Conservation (phyloP, 2,888 invertebrate genomes). For the Heliconius sara region DNA sequence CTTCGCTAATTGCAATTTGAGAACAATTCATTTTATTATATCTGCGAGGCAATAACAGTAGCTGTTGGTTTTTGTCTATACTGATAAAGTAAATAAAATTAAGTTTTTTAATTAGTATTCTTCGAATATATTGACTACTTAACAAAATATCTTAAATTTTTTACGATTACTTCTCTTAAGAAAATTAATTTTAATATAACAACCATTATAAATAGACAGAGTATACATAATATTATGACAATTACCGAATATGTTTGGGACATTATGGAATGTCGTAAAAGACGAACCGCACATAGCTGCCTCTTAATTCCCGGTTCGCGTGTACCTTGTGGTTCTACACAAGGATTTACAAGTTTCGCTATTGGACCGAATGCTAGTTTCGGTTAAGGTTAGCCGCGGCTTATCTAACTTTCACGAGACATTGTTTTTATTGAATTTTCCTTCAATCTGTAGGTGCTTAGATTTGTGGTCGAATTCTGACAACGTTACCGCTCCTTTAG, state of each 20-base stretch:
- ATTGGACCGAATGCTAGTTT: slow-evolving; percentile 73
- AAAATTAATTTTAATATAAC: not conserved
- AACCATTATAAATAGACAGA: not conserved
- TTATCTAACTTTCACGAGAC: slow-evolving; percentile 56
- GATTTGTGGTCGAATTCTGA: slow-evolving; percentile 30
- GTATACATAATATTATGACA: slow-evolving; percentile 1
- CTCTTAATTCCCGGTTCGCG: slow-evolving; percentile 59
- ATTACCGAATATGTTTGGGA: not conserved
- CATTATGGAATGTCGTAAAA: slow-evolving; percentile 40
- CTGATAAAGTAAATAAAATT: not conserved
- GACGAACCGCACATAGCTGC: slow-evolving; percentile 50
- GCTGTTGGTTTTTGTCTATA: too few relatives aligned
- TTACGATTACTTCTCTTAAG: not conserved
- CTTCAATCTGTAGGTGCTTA: slow-evolving; percentile 26
- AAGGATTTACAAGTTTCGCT: slow-evolving; percentile 79
- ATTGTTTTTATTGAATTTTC: slow-evolving; percentile 49
- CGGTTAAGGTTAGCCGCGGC: slow-evolving; percentile 59
- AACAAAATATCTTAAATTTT: not conserved
- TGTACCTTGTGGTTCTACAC: slow-evolving; percentile 70
- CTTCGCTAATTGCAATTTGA: not conserved
- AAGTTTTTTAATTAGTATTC: not conserved
- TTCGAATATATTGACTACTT: not conserved
- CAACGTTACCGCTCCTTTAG: not conserved
- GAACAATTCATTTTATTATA: not conserved
- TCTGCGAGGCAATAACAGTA: not conserved